Conservation (phyloP, 1,140 invertebrate genomes). For the Halictus rubicundus region DNA sequence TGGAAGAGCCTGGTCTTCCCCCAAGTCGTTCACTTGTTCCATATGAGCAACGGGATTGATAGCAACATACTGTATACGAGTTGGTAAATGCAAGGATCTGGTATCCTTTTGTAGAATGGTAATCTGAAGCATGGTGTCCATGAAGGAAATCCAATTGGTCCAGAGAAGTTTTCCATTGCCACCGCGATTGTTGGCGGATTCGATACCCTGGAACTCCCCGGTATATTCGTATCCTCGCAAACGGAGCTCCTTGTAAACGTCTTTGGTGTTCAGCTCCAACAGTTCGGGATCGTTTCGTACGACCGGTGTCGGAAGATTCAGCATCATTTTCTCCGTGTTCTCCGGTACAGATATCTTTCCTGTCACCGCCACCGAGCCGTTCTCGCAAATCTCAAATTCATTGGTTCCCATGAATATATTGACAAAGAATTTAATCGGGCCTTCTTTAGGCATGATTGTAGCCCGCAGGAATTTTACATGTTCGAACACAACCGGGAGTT, state of each 20-base stretch:
- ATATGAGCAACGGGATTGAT: too few species aligned
- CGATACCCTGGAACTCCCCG: slow-evolving; percentile 92
- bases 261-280: slow-evolving; percentile 85
- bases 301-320: slow-evolving; percentile 79
- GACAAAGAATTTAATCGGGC: slow-evolving; percentile 91
- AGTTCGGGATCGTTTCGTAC: slow-evolving; percentile 72
- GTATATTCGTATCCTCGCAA: slow-evolving; percentile 96
- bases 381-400: slow-evolving; percentile 96
- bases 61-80: too few species aligned
- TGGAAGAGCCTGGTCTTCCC: too few species aligned
- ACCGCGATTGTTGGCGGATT: slow-evolving; percentile 85
- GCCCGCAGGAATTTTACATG: slow-evolving; percentile 94
- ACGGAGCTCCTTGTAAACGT: slow-evolving; percentile 96
- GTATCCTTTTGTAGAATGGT: too few species aligned
- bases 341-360: slow-evolving; percentile 88
- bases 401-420: slow-evolving; percentile 93
- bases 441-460: slow-evolving; percentile 93
- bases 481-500: too few species aligned
- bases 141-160: too few species aligned
- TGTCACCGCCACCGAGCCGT: slow-evolving; percentile 89
- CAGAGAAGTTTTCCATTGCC: too few species aligned
- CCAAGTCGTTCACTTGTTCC: too few species aligned
- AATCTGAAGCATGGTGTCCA: too few species aligned
- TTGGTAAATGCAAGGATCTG: too few species aligned
- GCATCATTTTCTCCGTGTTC: slow-evolving; percentile 82